Percentiles rank a stretch among this genome's conserved stretches.
Evolutionary conservation across 2,113 vertebrate genomes (phyloP).

Genomic region (Colinus virginianus): DNA sequence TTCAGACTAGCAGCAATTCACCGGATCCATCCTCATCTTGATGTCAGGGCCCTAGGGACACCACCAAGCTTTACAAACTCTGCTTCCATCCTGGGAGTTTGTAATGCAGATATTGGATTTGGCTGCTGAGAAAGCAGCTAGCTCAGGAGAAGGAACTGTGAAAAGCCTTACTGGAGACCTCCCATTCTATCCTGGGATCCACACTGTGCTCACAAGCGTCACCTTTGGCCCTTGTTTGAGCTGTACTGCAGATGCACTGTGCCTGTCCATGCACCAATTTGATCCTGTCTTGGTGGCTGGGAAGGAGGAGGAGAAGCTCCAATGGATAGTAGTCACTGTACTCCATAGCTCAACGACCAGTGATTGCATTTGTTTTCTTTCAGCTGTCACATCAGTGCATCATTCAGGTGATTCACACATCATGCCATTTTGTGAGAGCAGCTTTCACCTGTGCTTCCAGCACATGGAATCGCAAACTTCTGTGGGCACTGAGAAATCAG

Average conservation of each 20-base stretch:
- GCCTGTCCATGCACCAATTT: neutral
- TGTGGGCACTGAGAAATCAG: neutral
- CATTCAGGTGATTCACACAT: neutral
- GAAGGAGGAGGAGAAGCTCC: neutral
- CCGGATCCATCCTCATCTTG: neutral
- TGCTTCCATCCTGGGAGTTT: neutral
- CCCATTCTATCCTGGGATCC: neutral
- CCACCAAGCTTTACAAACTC: neutral
- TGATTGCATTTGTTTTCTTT: neutral
- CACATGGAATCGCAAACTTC: rapidly evolving
- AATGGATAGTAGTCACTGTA: neutral
- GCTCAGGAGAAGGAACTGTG: neutral
- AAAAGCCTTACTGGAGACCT: neutral
- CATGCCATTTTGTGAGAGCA: neutral
- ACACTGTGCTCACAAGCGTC: neutral
- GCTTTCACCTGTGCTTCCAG: neutral
- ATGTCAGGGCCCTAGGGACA: neutral
- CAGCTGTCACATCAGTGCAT: neutral
- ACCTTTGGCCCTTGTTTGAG: neutral
- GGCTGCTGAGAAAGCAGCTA: neutral
- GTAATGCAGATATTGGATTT: neutral
- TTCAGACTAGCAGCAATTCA: neutral
- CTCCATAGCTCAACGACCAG: neutral
- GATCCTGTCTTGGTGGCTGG: neutral
- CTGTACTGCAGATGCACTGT: neutral